These are phyloP conservation scores for Austrofundulus limnaeus DNA, from an alignment of 2,113 vertebrate species.

Conservation along the genomic window DNA sequence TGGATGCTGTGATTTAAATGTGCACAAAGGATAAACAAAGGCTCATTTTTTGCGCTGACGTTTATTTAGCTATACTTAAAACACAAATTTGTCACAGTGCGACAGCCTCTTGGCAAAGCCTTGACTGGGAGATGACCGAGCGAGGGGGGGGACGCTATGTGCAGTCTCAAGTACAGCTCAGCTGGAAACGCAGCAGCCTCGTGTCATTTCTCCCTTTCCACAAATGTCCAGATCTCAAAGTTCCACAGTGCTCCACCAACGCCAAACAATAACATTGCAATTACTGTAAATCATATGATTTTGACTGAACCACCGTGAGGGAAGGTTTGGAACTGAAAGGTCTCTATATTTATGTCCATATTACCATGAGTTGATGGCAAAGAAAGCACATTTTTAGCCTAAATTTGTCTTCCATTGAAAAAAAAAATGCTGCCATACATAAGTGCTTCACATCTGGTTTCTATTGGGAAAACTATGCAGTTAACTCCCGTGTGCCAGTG, in stretches of 20 bases:
- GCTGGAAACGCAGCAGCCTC: slow-evolving; percentile 42
- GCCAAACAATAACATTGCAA: slow-evolving; percentile 70
- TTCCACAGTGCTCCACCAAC: slow-evolving; percentile 46
- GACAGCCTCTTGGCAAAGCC: slow-evolving; percentile 39
- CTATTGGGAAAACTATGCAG: slow-evolving; percentile 81
- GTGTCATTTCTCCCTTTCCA: slow-evolving; percentile 34
- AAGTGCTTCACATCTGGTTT: slow-evolving; percentile 83
- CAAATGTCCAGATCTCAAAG: slow-evolving; percentile 20
- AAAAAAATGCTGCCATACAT: slow-evolving; percentile 76
- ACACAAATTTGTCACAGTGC: slow-evolving; percentile 41
- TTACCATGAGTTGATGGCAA: slow-evolving; percentile 53
- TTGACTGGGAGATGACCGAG: slow-evolving; percentile 15
- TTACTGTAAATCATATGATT: slow-evolving; percentile 62
- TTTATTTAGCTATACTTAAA: slow-evolving; percentile 49
- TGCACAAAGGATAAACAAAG: slow-evolving; percentile 51
- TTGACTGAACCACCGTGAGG: slow-evolving; percentile 54
- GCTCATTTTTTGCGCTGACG: slow-evolving; percentile 18
- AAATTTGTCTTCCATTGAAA: slow-evolving; percentile 69
- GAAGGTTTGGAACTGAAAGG: slow-evolving; percentile 54
- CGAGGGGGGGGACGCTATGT: slow-evolving; percentile 6
- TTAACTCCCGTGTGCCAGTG: slow-evolving; percentile 74
- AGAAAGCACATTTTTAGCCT: slow-evolving; percentile 68
- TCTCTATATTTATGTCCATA: slow-evolving; percentile 67
- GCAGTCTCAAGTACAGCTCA: slow-evolving; percentile 18
- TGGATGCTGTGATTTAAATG: slow-evolving; percentile 32